Evolutionary conservation across 2,888 invertebrate species (phyloP).

Genomic region (Alentia gelatinosa): DNA sequence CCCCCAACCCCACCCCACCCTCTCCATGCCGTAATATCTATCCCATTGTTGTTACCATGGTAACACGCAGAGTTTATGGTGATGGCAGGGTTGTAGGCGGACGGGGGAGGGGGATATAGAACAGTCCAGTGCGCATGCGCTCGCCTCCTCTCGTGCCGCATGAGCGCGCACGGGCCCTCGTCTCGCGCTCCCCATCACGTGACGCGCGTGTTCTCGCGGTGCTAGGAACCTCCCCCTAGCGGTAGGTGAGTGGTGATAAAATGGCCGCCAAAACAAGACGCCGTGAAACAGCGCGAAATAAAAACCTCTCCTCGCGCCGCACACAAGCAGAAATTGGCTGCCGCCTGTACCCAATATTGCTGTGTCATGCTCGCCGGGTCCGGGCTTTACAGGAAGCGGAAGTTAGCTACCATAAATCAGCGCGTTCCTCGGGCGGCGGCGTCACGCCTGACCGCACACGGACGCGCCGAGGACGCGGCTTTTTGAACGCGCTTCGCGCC

Average conservation of each 20-base stretch:
- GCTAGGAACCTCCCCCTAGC: neutral
- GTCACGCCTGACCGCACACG: neutral
- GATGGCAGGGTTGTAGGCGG: neutral
- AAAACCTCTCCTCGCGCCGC: neutral
- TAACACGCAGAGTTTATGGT: neutral
- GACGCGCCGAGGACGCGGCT: neutral
- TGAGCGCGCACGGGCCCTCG: neutral
- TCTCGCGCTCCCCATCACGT: neutral
- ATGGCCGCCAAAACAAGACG: neutral
- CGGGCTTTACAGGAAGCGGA: neutral
- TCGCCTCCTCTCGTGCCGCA: neutral
- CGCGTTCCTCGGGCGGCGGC: neutral
- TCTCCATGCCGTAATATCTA: neutral
- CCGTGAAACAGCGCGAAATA: neutral
- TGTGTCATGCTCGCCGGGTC: neutral
- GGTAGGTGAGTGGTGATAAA: neutral
- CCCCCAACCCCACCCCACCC: neutral
- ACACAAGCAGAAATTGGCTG: neutral
- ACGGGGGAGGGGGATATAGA: neutral
- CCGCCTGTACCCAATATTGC: neutral
- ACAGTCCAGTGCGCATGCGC: neutral
- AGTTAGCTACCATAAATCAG: neutral
- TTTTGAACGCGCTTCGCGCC: neutral
- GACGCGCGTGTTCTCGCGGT: neutral
- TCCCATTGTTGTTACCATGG: slow-evolving; percentile 11